Evolutionary conservation across 2,888 invertebrate genomes (phyloP).

Genomic region (Idaea aversata): DNA sequence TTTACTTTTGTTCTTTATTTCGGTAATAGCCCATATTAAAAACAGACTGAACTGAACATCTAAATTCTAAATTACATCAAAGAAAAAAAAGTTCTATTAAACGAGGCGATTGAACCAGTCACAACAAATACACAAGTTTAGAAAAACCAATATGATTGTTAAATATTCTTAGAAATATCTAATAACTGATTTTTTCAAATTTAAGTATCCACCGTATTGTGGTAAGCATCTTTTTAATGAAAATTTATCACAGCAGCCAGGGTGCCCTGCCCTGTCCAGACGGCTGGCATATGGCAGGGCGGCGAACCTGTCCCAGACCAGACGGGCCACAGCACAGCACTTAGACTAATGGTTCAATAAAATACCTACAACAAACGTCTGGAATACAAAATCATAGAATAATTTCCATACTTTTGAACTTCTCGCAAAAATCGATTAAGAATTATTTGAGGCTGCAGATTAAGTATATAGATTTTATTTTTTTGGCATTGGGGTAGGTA

Average conservation of each 20-base stretch:
- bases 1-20: background rate
- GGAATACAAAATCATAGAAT: slow-evolving; percentile 15
- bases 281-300: slow-evolving; percentile 10
- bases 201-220: too few species aligned
- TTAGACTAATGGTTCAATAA: slow-evolving; percentile 16
- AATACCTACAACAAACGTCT: slow-evolving; percentile 15
- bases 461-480: too few species aligned
- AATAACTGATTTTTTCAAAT: too few species aligned
- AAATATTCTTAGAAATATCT: background rate
- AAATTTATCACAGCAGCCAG: slow-evolving; percentile 7
- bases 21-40: background rate
- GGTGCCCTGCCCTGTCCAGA: slow-evolving; percentile 14
- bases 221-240: background rate
- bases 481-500: too few species aligned
- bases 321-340: slow-evolving; percentile 13
- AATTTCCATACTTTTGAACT: background rate
- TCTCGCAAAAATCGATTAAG: background rate
- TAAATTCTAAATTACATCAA: background rate
- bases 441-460: background rate
- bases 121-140: background rate
- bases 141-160: background rate
- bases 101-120: background rate
- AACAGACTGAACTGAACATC: background rate
- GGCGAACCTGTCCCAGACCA: slow-evolving; percentile 23
- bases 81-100: background rate